Conservation (phyloP, 2,888 invertebrate genomes). For the Agrotis segetum region DNA sequence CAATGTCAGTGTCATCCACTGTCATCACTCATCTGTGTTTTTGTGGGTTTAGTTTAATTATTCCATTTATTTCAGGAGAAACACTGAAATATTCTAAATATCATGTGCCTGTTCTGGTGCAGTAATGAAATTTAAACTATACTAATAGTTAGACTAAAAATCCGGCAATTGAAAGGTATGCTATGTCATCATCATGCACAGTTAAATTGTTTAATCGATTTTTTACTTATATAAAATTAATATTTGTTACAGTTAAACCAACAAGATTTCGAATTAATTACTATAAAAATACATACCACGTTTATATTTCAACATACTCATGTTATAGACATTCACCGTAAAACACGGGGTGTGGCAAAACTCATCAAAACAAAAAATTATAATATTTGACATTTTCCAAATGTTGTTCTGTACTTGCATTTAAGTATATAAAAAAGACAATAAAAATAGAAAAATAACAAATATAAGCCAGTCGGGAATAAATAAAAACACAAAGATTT, state of each 20-base stretch:
- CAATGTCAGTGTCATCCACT: too few relatives aligned
- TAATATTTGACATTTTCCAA: not conserved
- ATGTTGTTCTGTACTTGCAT: not conserved
- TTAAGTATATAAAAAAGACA: not conserved
- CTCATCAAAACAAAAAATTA: conserved; percentile 8
- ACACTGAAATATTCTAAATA: not conserved
- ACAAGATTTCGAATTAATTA: conserved; percentile 5
- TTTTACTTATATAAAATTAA: not conserved
- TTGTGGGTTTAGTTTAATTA: not conserved
- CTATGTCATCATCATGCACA: conserved; percentile 35
- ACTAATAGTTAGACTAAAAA: not conserved
- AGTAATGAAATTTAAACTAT: conserved; percentile 12
- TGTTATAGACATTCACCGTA: not conserved
- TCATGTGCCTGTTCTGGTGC: conserved; percentile 6
- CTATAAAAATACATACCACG: not conserved
- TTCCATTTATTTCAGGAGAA: not conserved
- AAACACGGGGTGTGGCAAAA: conserved; percentile 36
- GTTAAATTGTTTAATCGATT: conserved; percentile 15
- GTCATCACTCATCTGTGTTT: conserved; percentile 14
- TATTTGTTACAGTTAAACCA: conserved; percentile 39
- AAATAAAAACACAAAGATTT: conserved; percentile 3
- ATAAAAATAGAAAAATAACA: conserved; percentile 31
- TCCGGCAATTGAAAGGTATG: conserved; percentile 29
- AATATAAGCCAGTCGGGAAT: not conserved
- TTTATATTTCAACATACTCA: conserved; percentile 3